phyloP scores from a whole-genome alignment of 2,797 vertebrate genomes.

The Lacerta viridis region DNA sequence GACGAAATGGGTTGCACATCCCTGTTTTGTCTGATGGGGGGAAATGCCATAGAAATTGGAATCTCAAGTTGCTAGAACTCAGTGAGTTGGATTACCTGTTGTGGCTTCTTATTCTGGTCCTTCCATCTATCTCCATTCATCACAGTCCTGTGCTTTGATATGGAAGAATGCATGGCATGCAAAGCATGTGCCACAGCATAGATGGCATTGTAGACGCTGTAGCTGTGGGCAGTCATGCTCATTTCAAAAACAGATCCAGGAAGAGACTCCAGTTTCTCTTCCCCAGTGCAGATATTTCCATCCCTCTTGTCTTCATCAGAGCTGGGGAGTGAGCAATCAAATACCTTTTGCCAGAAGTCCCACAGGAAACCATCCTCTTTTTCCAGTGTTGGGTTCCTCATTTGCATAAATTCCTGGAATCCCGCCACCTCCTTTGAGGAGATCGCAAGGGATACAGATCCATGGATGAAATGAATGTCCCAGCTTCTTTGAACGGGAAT shows the following conservation, averaged over 20 bases:
- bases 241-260: constrained; percentile 8
- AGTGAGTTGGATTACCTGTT: neutral
- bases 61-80: too few species aligned
- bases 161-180: neutral
- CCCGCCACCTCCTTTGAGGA: neutral
- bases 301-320: neutral
- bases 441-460: neutral
- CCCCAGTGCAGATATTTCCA: neutral
- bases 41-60: too few species aligned
- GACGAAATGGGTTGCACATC: too few species aligned
- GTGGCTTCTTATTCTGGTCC: neutral
- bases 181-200: neutral
- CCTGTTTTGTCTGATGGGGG: too few species aligned
- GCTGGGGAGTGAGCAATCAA: neutral
- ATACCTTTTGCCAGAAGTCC: constrained; percentile 1
- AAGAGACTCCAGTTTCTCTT: constrained; percentile 1
- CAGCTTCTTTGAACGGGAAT: neutral
- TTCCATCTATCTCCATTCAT: neutral
- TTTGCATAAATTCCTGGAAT: neutral
- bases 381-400: neutral
- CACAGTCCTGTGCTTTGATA: neutral
- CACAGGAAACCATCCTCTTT: neutral
- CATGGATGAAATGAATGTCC: neutral
- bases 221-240: neutral
- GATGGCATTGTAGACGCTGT: constrained; percentile 8